A percentile compares a stretch with the other conserved stretches of the same genome.
Conservation (phyloP, 2,113 vertebrate genomes). For the Toxotes chatareus region DNA sequence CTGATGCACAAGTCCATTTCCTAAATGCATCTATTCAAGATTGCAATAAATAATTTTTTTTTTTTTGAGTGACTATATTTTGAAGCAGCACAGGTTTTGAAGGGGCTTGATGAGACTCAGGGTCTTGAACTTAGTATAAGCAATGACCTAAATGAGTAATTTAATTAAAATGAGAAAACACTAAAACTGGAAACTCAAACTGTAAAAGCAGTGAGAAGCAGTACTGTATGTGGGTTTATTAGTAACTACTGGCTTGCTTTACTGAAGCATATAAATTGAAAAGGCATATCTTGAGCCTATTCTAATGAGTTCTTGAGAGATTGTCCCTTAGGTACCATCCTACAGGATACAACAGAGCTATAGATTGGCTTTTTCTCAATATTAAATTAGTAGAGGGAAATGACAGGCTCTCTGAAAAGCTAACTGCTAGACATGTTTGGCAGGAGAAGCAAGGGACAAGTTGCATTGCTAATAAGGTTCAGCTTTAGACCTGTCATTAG, state of each 20-base stretch:
- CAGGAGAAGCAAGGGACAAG: slow-evolving; percentile 32
- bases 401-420: slow-evolving; percentile 50
- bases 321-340: slow-evolving; percentile 36
- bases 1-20: neutral
- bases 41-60: neutral
- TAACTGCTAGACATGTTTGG: slow-evolving; percentile 47
- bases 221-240: slow-evolving; percentile 10
- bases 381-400: slow-evolving; percentile 64
- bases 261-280: slow-evolving; percentile 11
- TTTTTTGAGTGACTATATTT: neutral
- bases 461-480: slow-evolving; percentile 55
- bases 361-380: slow-evolving; percentile 55
- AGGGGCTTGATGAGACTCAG: neutral
- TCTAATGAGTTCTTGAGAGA: slow-evolving; percentile 46
- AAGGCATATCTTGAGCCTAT: slow-evolving; percentile 27
- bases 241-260: slow-evolving; percentile 18
- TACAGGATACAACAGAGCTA: slow-evolving; percentile 53
- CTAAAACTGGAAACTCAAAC: neutral
- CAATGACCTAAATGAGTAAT: neutral
- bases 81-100: neutral
- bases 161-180: slow-evolving; percentile 4
- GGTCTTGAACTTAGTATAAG: neutral
- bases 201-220: slow-evolving; percentile 8
- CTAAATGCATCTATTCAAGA: slow-evolving; percentile 6
- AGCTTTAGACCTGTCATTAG: slow-evolving; percentile 56